These are phyloP conservation scores for Syngnathus scovelli DNA, from an alignment of 2,113 vertebrate genomes.

Conservation along the genomic window DNA sequence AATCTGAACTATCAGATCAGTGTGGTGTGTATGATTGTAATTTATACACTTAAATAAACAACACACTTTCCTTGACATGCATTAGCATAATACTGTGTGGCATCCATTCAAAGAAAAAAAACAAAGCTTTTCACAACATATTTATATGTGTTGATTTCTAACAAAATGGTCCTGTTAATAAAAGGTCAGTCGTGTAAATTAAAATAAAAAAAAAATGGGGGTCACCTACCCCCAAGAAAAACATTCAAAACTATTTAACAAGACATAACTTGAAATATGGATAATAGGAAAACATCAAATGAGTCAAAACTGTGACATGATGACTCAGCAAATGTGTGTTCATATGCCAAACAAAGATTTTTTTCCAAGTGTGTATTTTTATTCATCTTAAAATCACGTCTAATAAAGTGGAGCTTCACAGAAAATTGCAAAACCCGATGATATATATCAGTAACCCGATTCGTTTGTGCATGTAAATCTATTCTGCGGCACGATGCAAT, in stretches of 20 bases:
- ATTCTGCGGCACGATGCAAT: not conserved
- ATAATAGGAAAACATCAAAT: not conserved
- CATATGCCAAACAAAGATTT: no score
- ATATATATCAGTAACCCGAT: not conserved
- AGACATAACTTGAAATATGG: no score
- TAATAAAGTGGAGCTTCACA: not conserved
- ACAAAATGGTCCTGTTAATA: not conserved
- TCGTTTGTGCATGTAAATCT: not conserved
- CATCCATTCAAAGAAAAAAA: not conserved
- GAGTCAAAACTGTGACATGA: not conserved
- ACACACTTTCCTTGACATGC: slow-evolving; percentile 5
- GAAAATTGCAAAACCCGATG: not conserved
- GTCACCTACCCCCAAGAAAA: no score
- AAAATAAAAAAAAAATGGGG: no score
- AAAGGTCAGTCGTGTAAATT: not conserved
- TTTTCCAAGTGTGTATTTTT: not conserved
- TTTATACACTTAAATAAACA: slow-evolving; percentile 12
- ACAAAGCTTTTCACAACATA: not conserved
- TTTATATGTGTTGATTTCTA: not conserved
- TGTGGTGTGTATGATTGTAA: slow-evolving; percentile 8
- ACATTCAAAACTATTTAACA: no score
- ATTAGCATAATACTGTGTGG: not conserved
- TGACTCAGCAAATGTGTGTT: no score
- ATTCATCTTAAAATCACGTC: not conserved
- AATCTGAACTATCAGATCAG: slow-evolving; percentile 26